Evolutionary conservation across 1,140 invertebrate species (phyloP), one percentile per base, ranked within the genome.

Genomic region (Drosophila quadrilineata): DNA sequence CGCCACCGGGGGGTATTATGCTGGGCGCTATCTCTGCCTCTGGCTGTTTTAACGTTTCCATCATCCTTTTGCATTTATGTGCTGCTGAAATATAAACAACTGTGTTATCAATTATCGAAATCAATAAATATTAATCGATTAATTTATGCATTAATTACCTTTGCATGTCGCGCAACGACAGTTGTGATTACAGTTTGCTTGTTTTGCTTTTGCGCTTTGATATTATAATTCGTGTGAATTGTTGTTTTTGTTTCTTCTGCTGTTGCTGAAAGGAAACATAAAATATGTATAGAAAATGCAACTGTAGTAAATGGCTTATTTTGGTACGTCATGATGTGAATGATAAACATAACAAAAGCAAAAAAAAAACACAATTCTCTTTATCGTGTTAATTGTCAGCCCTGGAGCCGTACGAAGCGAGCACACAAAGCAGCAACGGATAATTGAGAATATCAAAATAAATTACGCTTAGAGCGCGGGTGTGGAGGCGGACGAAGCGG

Each of bases 391-490:
- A 17, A n/a, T 63, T 63, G 57, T 59, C 59, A 76, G 63, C 77
- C 77, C 77, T 82, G 77, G 72, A 21, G 36, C 33, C 50, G 24
- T 31, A 60, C 17, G 40, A 68, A 63, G 24, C 53, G 38, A 22
- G 76, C 58, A 76, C 26, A 46, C 9, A 62, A 50, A 54, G 52
- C 28, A 57, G 31, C 54, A 8, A n/a, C 6, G 38, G 62, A 76
- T 80, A 82, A 76, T 75, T 82, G 46, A 75, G 72, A 69, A 75
- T 74, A 82, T 54, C 71, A 63, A 80, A 80, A 79, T 79, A 79
- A 79, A 75, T 79, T 76, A 33, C 45, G 35, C 41, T 79, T 77
- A 73, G 46, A 29, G 46, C 41, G n/a, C n/a, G n/a, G 35, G 26
- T 64, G 53, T 35, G 35, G 35, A 19, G 56, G 46, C 31, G 48